Conservation (phyloP, 2,888 invertebrate genomes). For the Cistogaster globosa region DNA sequence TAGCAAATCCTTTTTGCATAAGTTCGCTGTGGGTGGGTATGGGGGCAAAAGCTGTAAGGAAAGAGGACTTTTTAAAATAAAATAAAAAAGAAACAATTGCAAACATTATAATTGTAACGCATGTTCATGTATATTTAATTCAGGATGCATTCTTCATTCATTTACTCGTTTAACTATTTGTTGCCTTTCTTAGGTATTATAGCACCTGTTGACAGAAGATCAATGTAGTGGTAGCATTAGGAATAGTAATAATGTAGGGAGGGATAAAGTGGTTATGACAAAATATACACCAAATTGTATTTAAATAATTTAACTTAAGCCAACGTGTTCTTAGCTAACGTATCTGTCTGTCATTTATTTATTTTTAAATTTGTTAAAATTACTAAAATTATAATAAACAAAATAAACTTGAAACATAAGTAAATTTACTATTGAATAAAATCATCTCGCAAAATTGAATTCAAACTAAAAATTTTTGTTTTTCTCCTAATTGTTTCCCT, state of each 20-base stretch:
- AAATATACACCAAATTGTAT: too few relatives aligned
- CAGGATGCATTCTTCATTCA: slow-evolving; percentile 27
- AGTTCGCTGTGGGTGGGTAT: slow-evolving; percentile 52
- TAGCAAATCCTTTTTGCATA: slow-evolving; percentile 58
- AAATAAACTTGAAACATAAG: too few relatives aligned
- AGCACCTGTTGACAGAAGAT: not conserved
- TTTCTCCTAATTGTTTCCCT: too few relatives aligned
- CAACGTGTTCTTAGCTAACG: not conserved
- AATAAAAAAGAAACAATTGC: slow-evolving; percentile 42
- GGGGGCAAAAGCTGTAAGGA: slow-evolving; percentile 65
- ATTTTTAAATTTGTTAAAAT: too few relatives aligned
- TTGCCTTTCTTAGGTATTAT: not conserved
- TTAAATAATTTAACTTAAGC: too few relatives aligned
- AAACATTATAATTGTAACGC: slow-evolving; percentile 28
- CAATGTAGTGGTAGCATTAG: not conserved
- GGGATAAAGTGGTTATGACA: slow-evolving; percentile 2
- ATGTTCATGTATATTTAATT: not conserved
- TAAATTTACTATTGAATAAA: too few relatives aligned
- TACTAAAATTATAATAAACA: too few relatives aligned
- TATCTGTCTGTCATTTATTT: too few relatives aligned
- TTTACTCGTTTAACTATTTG: not conserved
- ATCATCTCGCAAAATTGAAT: too few relatives aligned
- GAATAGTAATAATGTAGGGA: not conserved
- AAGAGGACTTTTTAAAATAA: slow-evolving; percentile 42
- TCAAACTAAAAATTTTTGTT: too few relatives aligned